Base-by-base conservation (phyloP, 2,113 vertebrate genomes). In the Pseudopodoces humilis region DNA sequence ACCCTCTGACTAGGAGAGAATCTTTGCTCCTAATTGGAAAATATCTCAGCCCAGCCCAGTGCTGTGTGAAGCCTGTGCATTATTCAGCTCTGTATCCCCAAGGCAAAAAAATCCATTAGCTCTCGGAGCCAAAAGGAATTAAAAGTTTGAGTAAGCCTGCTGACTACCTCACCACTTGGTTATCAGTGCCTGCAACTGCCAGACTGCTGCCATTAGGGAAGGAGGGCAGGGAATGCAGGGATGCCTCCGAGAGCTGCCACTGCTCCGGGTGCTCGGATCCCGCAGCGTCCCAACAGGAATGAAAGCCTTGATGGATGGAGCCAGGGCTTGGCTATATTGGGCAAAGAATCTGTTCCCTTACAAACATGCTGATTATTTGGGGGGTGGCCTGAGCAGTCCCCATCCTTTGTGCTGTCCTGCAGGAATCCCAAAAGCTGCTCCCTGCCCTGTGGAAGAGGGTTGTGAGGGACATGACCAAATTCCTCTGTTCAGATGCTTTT, bases 41-140 rank as follows among this genome's bases (percentile, higher is more conserved):
- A 43, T 58, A 62, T n/a, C 70, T 80, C 15, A 79, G 84, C 78
- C 79, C 82, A 72, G 69, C 70, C 31, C 63, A 37, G 59, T 53
- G 18, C 92, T n/a, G 78, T 30, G 88, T 68, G 87, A 88, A 95
- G 89, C 16, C 89, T 85, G 96, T 96, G 88, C 94, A 94, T 95
- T 96, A 91, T 96, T 96, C 88, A 97, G 76, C 82, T 92, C 44
- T 59, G 31, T 94, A 62, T 97, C 95, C 96, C 95, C 87, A 96
- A 96, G 95, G 96, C 88, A 96, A 95, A 94, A 91, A 96, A 96
- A 92, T 74, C 97, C 97, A 97, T 97, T 97, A 96, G 94, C 94
- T 97, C 59, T 63, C 33, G 1, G 65, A 94, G 95, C 94, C 95
- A 94, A 83, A 82, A 96, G 76, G 95, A 96, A 94, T 94, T 71